Conservation (phyloP, 2,113 vertebrate genomes). For the Manacus vitellinus region DNA sequence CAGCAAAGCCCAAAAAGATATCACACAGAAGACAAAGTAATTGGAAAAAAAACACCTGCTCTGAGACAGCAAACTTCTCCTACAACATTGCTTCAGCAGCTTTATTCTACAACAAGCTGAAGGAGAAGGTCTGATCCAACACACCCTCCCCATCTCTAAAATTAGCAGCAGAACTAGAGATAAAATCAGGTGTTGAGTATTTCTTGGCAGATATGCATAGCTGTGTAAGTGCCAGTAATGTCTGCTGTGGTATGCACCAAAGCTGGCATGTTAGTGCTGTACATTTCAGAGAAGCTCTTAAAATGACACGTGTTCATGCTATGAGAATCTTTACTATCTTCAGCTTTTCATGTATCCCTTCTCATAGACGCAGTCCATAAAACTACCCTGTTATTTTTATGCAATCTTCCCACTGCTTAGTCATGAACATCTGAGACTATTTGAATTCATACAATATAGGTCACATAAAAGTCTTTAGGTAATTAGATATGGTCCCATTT, state of each 20-base stretch:
- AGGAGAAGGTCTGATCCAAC: background rate
- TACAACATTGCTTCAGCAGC: background rate
- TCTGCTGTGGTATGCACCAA: conserved; percentile 23
- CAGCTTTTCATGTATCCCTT: background rate
- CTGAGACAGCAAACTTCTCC: conserved; percentile 11
- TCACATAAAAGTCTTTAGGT: background rate
- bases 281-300: conserved; percentile 22
- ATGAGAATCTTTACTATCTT: background rate
- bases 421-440: background rate
- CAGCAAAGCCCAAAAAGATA: background rate
- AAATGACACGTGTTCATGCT: background rate
- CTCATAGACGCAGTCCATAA: background rate
- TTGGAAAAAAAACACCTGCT: conserved; percentile 9
- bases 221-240: background rate
- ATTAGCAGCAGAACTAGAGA: conserved; percentile 21
- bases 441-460: background rate
- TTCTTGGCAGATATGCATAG: background rate
- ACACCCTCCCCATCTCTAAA: background rate
- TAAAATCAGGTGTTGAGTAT: conserved; percentile 2
- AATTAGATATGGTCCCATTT: background rate
- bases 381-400: conserved; percentile 10
- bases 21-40: background rate
- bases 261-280: background rate
- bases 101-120: background rate
- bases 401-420: background rate